A percentile compares a stretch with the other conserved stretches of the same genome.
Evolutionary conservation across 2,113 vertebrate genomes (phyloP).

Genomic region (Kryptolebias marmoratus): DNA sequence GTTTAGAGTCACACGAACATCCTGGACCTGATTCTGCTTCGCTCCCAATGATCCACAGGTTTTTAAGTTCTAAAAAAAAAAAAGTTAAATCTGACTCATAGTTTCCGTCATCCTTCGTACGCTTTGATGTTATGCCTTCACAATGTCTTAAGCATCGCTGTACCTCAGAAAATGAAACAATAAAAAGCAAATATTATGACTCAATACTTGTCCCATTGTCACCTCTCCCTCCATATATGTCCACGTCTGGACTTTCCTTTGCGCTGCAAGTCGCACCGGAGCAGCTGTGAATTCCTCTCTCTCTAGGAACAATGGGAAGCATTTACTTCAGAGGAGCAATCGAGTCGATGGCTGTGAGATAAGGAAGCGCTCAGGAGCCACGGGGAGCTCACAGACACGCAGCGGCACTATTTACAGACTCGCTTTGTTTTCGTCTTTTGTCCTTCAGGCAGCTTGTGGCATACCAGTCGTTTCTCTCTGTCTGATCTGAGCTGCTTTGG

Average conservation of each 20-base stretch:
- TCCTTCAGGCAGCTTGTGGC: constrained; percentile 42
- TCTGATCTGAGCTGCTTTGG: constrained; percentile 12
- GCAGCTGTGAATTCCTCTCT: constrained; percentile 60
- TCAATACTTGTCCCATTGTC: constrained; percentile 22
- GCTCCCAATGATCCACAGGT: too few species aligned
- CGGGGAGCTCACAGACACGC: constrained; percentile 35
- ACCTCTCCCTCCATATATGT: constrained; percentile 30
- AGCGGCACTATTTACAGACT: constrained; percentile 70
- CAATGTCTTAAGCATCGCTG: background rate
- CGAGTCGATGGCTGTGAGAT: constrained; percentile 61
- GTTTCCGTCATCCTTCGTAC: background rate
- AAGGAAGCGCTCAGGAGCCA: constrained; percentile 72
- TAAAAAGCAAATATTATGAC: background rate
- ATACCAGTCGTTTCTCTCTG: constrained; percentile 62
- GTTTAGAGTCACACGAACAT: background rate
- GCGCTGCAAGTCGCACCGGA: constrained; percentile 47
- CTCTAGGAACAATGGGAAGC: constrained; percentile 71
- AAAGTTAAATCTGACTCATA: too few species aligned
- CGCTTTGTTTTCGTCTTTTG: constrained; percentile 66
- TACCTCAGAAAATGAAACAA: background rate
- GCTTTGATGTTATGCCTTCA: background rate
- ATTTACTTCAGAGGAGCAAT: constrained; percentile 59
- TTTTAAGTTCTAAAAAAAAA: too few species aligned
- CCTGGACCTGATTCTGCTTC: too few species aligned
- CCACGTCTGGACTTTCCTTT: constrained; percentile 1